Base-by-base conservation (phyloP, 2,888 invertebrate genomes). In the Hanleya hanleyi region DNA sequence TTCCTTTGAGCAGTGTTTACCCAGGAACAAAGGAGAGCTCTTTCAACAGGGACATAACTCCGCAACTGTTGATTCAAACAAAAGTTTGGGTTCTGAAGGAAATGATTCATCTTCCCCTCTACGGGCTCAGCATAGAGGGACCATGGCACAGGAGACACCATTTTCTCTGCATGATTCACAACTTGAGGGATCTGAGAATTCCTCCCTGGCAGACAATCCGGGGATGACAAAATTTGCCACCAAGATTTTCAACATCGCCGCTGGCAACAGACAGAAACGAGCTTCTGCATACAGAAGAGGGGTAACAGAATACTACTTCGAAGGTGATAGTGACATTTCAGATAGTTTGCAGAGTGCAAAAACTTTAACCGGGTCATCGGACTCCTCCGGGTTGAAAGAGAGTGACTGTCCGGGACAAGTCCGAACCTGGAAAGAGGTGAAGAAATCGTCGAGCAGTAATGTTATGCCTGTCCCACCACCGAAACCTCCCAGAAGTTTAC, bases 231-330 rank as follows among this genome's bases (percentile, higher is more conserved):
- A 12, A 51, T 70, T 9, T 67, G 73, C 50, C 37, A 62, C 1
- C 26, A 35, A 49, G 7, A 15, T n/a, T 29, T 41, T 62, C 9
- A 37, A 62, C 29, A 41, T 70, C 9, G 70, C 62, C 26, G 38
- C 70, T 15, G 47, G 70, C 12, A 70, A 70, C 41, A 41, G 41
- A 22, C 74, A 74, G 9, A 73, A 73, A 37, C 15, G 22, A 29
- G 32, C 26, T 15, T 32, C 57, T 1, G 74, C 70, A 1, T 79
- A 81, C 71, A 76, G 80, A 37, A 81, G 80, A 65, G 78, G 77
- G 0, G 78, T 76, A 6, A 81, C 81, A 26, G 80, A 81, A 49
- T 81, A 81, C 68, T 77, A 71, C 65, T 81, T 80, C 72, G 77
- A 78, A 41, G 75, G 74, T 33, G 81, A 77, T 18, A 49, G 33